These are phyloP conservation scores for Synergus japonicus DNA, from an alignment of 2,888 invertebrate species.

Conservation along the genomic window DNA sequence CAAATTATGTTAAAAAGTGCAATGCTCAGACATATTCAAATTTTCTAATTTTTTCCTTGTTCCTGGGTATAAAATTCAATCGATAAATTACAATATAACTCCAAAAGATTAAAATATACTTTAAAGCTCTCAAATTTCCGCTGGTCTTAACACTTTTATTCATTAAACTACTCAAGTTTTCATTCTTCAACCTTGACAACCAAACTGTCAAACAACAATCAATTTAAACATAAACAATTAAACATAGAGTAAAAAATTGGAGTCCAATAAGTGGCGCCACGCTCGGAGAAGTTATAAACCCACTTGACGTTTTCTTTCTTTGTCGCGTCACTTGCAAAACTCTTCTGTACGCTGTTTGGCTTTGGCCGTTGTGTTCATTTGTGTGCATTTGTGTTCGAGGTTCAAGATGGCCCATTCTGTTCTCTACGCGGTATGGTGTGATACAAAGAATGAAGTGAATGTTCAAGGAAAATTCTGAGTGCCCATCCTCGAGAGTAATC, in stretches of 20 bases:
- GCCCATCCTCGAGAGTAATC: neutral
- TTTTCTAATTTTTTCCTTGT: too few relatives aligned
- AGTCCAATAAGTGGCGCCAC: neutral
- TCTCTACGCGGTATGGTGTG: slow-evolving; percentile 14
- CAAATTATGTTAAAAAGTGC: too few relatives aligned
- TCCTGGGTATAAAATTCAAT: neutral
- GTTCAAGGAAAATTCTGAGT: neutral
- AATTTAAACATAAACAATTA: neutral
- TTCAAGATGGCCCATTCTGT: neutral
- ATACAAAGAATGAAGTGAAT: slow-evolving; percentile 23
- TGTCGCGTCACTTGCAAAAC: too few relatives aligned
- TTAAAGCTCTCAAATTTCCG: neutral
- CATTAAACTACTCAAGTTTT: neutral
- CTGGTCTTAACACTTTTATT: neutral
- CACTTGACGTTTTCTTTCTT: too few relatives aligned
- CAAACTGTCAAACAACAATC: neutral
- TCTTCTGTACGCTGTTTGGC: too few relatives aligned
- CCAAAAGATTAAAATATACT: neutral
- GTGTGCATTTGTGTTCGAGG: slow-evolving; percentile 19
- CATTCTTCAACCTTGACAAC: neutral
- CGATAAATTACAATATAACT: slow-evolving; percentile 2
- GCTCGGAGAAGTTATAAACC: too few relatives aligned
- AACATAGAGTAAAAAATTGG: neutral
- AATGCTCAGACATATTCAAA: too few relatives aligned
- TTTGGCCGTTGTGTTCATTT: neutral